These are phyloP conservation scores for Megastigmus dorsalis DNA, from an alignment of 2,888 invertebrate genomes.

Conservation along the genomic window DNA sequence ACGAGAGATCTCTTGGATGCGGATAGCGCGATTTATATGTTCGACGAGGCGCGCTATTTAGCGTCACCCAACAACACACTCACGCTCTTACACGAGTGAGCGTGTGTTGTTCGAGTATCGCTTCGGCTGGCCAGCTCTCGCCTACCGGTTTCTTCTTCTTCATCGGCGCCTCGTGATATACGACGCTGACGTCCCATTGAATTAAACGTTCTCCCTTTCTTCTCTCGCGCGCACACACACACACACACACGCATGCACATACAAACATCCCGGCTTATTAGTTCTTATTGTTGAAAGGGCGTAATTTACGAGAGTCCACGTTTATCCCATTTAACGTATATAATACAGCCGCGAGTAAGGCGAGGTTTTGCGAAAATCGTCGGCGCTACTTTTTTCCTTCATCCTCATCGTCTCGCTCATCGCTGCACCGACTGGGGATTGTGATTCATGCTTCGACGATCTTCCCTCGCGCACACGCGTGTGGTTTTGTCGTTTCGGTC, in stretches of 20 bases:
- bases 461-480: too few relatives aligned
- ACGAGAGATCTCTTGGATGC: constrained; percentile 2
- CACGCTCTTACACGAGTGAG: not conserved
- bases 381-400: constrained; percentile 5
- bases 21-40: constrained; percentile 42
- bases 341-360: too few relatives aligned
- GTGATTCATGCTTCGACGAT: constrained; percentile 8
- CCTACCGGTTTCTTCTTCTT: constrained; percentile 46
- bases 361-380: not conserved
- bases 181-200: constrained; percentile 61
- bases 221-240: constrained; percentile 6
- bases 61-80: constrained; percentile 29
- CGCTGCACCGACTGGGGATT: too few relatives aligned
- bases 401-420: not conserved
- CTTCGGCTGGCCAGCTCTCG: not conserved
- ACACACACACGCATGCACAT: constrained; percentile 7
- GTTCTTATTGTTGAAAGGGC: constrained; percentile 52
- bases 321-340: too few relatives aligned
- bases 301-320: constrained; percentile 47
- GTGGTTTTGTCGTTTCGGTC: not conserved
- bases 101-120: not conserved
- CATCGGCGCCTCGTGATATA: constrained; percentile 54
- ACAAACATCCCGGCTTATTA: constrained; percentile 41
- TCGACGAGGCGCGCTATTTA: constrained; percentile 44
- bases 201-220: constrained; percentile 58